Conservation (phyloP, 2,888 invertebrate genomes). For the Chloroclysta siterata region DNA sequence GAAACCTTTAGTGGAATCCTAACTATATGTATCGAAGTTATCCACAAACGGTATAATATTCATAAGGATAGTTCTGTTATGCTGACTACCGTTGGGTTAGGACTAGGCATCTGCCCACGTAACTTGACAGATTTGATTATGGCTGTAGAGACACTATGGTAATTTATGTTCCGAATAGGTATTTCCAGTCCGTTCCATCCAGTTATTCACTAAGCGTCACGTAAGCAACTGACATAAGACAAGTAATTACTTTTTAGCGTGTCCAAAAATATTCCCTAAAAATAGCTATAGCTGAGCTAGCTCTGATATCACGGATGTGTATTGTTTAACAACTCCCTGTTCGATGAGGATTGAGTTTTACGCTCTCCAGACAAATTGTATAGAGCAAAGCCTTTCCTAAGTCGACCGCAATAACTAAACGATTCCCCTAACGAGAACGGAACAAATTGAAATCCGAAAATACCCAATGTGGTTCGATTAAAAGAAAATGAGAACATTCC, state of each 20-base stretch:
- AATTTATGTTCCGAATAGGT: too few species aligned
- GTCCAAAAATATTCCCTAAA: too few species aligned
- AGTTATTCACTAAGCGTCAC: too few species aligned
- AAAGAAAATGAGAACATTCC: conserved; percentile 71
- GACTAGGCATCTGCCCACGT: too few species aligned
- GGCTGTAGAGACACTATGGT: too few species aligned
- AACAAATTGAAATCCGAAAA: conserved; percentile 66
- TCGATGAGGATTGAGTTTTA: conserved; percentile 40
- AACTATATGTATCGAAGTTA: conserved; percentile 10
- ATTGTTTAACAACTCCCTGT: conserved; percentile 26
- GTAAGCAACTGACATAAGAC: too few species aligned
- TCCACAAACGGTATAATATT: background rate
- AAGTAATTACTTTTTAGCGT: too few species aligned
- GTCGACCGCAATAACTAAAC: conserved; percentile 51
- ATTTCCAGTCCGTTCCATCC: too few species aligned
- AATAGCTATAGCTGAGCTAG: background rate
- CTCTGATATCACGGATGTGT: conserved; percentile 16
- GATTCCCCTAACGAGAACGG: conserved; percentile 53
- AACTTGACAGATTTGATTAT: too few species aligned
- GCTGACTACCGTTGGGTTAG: background rate
- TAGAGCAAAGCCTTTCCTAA: conserved; percentile 41
- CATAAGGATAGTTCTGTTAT: background rate
- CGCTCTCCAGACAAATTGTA: conserved; percentile 44
- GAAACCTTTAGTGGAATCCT: conserved; percentile 16
- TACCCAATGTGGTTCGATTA: conserved; percentile 62